Base-by-base conservation (phyloP, 2,888 invertebrate genomes). In the Baccha elongata region DNA sequence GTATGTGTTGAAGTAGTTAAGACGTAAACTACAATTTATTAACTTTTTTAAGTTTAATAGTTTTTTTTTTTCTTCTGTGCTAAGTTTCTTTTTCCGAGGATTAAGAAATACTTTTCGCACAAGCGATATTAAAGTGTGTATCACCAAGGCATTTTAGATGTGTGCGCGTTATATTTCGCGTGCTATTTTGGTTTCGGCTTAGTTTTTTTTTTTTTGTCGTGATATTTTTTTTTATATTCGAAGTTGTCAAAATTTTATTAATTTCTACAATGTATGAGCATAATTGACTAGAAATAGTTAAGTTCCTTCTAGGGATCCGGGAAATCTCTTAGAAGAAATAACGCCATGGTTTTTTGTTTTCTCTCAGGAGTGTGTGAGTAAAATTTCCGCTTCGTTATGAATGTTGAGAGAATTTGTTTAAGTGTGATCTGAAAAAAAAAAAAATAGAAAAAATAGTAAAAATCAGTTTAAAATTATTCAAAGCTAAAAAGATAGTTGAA, bases 1-100 rank as follows among this genome's bases (percentile, higher is more conserved):
- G 78, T 83, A 64, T 83, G 71, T 67, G 72, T 55, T 68, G 78
- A 65, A 72, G 75, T 81, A 69, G 65, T 72, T 83, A 72, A 78
- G 78, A 72, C 78, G 55, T 83, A 65, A 72, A 76, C 60, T 72
- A 65, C 40, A n/a, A 53, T 53, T 32, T 48, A 7, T 29, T 46
- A 13, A 17, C 26, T 17, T 35, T 23, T 21, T 44, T 10, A 26
- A 26, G 29, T 46, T 10, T 11, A 35, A 40, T 58, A 48, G 2
- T 26, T 37, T 35, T 62, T 50, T 40, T 53, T 32, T 62, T 23
- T 29, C 23, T 29, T 52, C 17, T n/a, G 6, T 19, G 32, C n/a
- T 35, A 37, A 44, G 32, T 17, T 73, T 17, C 40, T 55, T 23
- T 19, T 46, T 55, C 35, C 21, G 37, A 50, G 50, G 35, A 64